Percentiles rank a stretch among this genome's conserved stretches.
Conservation (phyloP, 37 sponge, comb jelly and placozoan genomes). For the Oscarella lobularis region DNA sequence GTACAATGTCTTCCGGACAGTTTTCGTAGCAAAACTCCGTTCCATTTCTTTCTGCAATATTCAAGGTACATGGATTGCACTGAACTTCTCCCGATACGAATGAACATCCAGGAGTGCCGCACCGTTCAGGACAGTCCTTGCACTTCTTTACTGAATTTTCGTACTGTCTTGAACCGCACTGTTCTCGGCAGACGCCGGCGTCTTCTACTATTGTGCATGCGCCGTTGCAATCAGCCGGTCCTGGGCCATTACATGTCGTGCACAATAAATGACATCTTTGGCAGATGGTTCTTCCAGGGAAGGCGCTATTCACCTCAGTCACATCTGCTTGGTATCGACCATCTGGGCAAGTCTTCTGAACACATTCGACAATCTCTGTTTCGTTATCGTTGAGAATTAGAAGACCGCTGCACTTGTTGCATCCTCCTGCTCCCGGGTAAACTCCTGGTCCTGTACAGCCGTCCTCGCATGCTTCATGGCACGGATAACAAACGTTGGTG, state of each 20-base stretch:
- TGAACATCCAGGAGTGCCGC: neutral
- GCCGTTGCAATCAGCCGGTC: neutral
- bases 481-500: neutral
- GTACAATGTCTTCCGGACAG: neutral
- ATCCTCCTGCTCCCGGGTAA: neutral
- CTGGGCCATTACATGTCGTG: neutral
- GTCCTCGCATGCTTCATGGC: neutral
- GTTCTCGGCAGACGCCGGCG: too few species aligned
- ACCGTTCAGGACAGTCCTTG: neutral
- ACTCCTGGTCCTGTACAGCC: neutral
- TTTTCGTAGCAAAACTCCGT: neutral
- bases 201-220: too few species aligned
- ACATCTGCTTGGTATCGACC: too few species aligned
- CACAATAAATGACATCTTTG: neutral
- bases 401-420: neutral
- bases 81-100: neutral
- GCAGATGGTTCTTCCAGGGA: too few species aligned
- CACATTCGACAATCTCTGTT: neutral
- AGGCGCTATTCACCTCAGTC: too few species aligned
- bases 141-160: neutral
- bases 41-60: neutral
- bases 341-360: neutral
- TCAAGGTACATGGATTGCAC: neutral
- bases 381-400: neutral
- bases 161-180: too few species aligned